phyloP scores from a whole-genome alignment of 2,113 vertebrate genomes.

The chimpanzee (Pan troglodytes) region NHGRI_mPanTro3-v2.1_pri NC_086015.1:98321001-98321500 shows the following conservation, averaged over 20 bases:
- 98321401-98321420: neutral
- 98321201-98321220: too few relatives aligned
- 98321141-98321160: too few relatives aligned
- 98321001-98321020: too few relatives aligned
- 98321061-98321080: too few relatives aligned
- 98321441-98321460: neutral
- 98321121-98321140: too few relatives aligned
- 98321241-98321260: neutral
- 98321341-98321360: neutral
- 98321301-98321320: neutral
- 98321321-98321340: neutral
- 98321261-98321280: neutral
- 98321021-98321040: too few relatives aligned
- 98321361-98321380: neutral
- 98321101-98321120: rapidly evolving
- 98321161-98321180: too few relatives aligned
- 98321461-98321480: neutral
- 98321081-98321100: too few relatives aligned
- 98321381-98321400: neutral
- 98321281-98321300: neutral
- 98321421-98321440: neutral
- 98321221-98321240: too few relatives aligned
- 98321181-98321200: too few relatives aligned
- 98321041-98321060: too few relatives aligned
- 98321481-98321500: neutral